These are phyloP conservation scores for Synergus itoensis DNA, from an alignment of 2,888 invertebrate genomes.

Conservation along the genomic window DNA sequence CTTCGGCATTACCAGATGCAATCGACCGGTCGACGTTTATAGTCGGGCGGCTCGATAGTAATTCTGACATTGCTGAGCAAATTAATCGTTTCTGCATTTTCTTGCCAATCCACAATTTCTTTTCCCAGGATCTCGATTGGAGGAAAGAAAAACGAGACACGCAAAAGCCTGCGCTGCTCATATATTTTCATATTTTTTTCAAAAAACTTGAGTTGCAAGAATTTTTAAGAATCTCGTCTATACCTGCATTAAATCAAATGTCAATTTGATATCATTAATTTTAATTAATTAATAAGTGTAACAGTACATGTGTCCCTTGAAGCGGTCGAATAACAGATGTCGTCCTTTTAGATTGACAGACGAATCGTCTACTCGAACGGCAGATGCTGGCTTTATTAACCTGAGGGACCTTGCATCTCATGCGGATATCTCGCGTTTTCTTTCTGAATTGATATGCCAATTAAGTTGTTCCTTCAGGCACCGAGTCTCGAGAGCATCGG, in stretches of 20 bases:
- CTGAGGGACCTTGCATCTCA: constrained; percentile 57
- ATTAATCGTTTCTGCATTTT: constrained; percentile 66
- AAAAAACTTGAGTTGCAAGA: not conserved
- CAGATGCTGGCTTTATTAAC: constrained; percentile 67
- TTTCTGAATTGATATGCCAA: constrained; percentile 70
- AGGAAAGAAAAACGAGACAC: not conserved
- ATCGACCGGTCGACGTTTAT: constrained; percentile 27
- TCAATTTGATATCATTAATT: not conserved
- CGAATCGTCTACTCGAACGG: constrained; percentile 49
- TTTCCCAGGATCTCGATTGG: constrained; percentile 15
- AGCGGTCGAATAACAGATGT: constrained; percentile 18
- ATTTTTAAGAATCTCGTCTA: not conserved
- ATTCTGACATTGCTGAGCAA: constrained; percentile 59
- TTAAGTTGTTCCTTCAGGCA: constrained; percentile 64
- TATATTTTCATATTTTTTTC: not conserved
- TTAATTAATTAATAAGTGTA: not conserved
- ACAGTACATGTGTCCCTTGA: not conserved
- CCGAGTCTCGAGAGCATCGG: constrained; percentile 48
- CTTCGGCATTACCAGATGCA: constrained; percentile 39
- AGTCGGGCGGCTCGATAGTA: constrained; percentile 33
- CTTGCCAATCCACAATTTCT: constrained; percentile 38
- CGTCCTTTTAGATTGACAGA: constrained; percentile 42
- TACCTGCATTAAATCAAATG: not conserved
- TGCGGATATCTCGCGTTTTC: constrained; percentile 53
- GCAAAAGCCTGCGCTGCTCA: not conserved